Evolutionary conservation across 2,113 vertebrate species (phyloP).

Genomic region (Channa maculata): DNA sequence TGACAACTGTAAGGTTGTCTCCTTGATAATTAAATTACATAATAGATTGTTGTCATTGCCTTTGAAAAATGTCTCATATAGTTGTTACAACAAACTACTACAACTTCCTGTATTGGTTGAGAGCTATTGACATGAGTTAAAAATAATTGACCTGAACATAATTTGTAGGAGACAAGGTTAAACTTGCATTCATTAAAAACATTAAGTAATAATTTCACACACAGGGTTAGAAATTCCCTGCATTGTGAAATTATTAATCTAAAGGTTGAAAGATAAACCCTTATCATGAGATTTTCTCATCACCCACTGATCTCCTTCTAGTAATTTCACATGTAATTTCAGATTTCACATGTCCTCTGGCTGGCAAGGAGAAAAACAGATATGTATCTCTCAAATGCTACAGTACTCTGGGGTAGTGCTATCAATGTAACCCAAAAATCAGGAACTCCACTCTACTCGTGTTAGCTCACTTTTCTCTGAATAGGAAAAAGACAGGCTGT

Average conservation of each 20-base stretch:
- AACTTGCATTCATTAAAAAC: neutral
- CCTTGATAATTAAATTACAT: neutral
- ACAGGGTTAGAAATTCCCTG: neutral
- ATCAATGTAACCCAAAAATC: constrained; percentile 13
- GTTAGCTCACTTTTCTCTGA: constrained; percentile 20
- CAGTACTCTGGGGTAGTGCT: constrained; percentile 12
- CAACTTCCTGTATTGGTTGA: too few species aligned
- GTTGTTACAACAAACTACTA: too few species aligned
- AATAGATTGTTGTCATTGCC: too few species aligned
- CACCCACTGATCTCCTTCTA: neutral
- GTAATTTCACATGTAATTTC: neutral
- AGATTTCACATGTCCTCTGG: constrained; percentile 36
- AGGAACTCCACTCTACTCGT: constrained; percentile 14
- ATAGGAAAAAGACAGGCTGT: constrained; percentile 32
- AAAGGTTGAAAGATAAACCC: constrained; percentile 2
- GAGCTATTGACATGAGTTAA: too few species aligned
- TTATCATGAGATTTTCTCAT: constrained; percentile 21
- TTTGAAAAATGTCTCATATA: too few species aligned
- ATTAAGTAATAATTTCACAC: too few species aligned
- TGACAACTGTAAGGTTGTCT: neutral
- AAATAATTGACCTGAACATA: too few species aligned
- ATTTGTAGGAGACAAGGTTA: neutral
- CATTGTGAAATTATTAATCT: neutral
- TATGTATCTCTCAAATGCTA: constrained; percentile 23
- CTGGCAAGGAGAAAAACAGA: neutral